A percentile compares a stretch with the other conserved stretches of the same genome.
These are phyloP conservation scores for Bruchidius siliquastri DNA, from an alignment of 2,888 invertebrate genomes.

Conservation along the genomic window DNA sequence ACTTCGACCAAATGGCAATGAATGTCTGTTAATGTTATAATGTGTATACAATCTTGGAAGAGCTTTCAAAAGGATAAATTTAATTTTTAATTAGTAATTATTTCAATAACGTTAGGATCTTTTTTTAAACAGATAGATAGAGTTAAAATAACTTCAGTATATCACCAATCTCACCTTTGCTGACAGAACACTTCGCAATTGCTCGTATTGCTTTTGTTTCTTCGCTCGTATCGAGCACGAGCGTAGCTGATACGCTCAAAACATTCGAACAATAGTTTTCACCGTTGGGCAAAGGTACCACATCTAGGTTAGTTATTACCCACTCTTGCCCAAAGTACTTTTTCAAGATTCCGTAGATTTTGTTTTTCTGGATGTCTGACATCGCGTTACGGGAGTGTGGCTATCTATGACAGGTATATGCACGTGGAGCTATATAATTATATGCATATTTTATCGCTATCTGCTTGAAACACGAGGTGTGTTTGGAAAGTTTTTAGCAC, in stretches of 20 bases:
- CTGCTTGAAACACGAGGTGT: too few species aligned
- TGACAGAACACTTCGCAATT: constrained; percentile 4
- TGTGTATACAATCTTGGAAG: too few species aligned
- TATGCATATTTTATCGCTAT: too few species aligned
- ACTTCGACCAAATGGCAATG: too few species aligned
- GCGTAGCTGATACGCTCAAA: constrained; percentile 7
- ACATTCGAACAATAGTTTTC: constrained; percentile 8
- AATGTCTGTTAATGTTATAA: too few species aligned
- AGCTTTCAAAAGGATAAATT: too few species aligned
- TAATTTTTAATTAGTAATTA: too few species aligned
- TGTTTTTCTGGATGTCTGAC: not conserved
- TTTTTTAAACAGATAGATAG: too few species aligned
- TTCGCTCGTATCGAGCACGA: not conserved
- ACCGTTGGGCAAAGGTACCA: constrained; percentile 2
- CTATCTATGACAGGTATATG: too few species aligned
- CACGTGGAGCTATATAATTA: too few species aligned
- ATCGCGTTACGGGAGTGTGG: not conserved
- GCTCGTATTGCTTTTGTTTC: not conserved
- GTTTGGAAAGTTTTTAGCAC: too few species aligned
- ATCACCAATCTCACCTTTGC: not conserved
- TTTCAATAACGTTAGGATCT: too few species aligned
- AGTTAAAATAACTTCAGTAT: not conserved
- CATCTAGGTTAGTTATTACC: not conserved
- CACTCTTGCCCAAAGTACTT: constrained; percentile 1
- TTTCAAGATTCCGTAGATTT: constrained; percentile 1